These are phyloP conservation scores for Cosmopolites sordidus DNA, from an alignment of 2,888 invertebrate genomes.

Conservation along the genomic window DNA sequence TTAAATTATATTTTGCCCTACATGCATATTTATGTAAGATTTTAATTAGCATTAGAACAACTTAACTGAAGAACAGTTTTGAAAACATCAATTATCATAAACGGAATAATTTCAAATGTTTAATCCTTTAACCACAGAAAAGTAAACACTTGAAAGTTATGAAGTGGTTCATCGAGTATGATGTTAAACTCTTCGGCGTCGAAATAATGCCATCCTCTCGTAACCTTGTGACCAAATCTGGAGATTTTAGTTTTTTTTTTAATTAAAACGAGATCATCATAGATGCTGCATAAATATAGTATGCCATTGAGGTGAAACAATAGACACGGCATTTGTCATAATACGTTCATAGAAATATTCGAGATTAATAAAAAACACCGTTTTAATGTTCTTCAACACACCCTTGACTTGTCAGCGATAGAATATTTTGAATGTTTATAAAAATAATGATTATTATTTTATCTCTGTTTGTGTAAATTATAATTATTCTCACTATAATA, in stretches of 20 bases:
- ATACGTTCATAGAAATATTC: neutral
- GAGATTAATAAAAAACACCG: neutral
- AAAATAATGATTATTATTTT: too few relatives aligned
- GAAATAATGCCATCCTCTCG: neutral
- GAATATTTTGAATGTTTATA: neutral
- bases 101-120: neutral
- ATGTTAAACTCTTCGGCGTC: neutral
- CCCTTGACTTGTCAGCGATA: neutral
- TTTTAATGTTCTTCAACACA: neutral
- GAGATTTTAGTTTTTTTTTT: neutral
- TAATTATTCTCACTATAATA: too few relatives aligned
- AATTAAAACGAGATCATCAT: too few relatives aligned
- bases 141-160: neutral
- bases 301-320: neutral
- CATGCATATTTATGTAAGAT: too few relatives aligned
- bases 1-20: too few relatives aligned
- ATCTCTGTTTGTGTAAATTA: too few relatives aligned
- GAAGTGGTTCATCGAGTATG: neutral
- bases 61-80: too few relatives aligned
- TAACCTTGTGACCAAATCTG: conserved; percentile 2
- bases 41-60: too few relatives aligned
- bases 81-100: too few relatives aligned
- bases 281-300: too few relatives aligned
- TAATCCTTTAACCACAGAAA: neutral
- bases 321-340: neutral